Conservation (phyloP, 2,797 vertebrate genomes). For the Crax fasciolata region DNA sequence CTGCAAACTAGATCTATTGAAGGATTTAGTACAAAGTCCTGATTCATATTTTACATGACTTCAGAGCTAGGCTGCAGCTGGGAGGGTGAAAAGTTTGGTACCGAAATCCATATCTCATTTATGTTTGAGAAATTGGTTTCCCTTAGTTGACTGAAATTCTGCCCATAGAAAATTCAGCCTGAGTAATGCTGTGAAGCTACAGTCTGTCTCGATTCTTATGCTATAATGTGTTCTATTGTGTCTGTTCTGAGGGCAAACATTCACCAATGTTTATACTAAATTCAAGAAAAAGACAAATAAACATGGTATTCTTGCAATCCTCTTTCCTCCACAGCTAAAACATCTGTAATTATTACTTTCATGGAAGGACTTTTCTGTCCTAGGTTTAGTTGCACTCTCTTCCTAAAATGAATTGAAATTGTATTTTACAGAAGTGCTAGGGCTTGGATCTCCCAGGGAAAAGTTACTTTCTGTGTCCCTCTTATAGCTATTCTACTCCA, state of each 20-base stretch:
- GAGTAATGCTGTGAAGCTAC: not conserved
- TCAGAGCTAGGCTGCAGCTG: not conserved
- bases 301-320: not conserved
- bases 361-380: accelerated
- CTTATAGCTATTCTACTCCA: not conserved
- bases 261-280: not conserved
- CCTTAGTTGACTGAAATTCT: not conserved
- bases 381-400: not conserved
- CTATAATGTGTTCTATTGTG: not conserved
- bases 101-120: not conserved
- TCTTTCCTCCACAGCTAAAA: not conserved
- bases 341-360: not conserved
- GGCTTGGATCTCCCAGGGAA: not conserved
- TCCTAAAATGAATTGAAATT: not conserved
- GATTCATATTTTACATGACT: not conserved
- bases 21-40: not conserved
- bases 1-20: not conserved
- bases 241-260: not conserved
- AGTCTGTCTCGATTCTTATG: not conserved
- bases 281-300: not conserved
- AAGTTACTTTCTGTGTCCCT: not conserved
- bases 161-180: not conserved
- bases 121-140: not conserved
- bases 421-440: not conserved
- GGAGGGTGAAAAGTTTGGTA: not conserved